Evolutionary conservation across 92 coral and sea anemone genomes (phyloP), one percentile per base, ranked within the genome.

Genomic region (Zoanthus solanderi): DNA sequence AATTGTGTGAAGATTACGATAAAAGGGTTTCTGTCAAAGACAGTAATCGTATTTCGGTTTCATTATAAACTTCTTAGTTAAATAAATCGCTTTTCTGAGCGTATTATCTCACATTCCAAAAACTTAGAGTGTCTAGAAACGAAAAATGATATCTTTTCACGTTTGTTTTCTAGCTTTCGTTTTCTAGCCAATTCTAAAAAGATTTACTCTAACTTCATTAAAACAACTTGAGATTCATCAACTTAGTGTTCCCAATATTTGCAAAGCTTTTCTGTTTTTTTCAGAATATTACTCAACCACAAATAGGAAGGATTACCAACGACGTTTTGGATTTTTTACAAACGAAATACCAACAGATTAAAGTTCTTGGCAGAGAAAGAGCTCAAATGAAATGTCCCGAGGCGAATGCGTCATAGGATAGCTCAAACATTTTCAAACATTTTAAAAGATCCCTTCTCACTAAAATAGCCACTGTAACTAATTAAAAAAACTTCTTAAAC

Each of bases 1-100:
- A 13, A 37, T 80, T 23, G n/a, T 32, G 15, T 44, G 37, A 47
- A 63, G 57, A 61, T 42, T 15, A 18, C 37, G 46, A 5, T 23
- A 4, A 65, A 6, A 18, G 18, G 29, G 56, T 28, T 18, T 28
- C 53, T 7, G 16, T 44, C 23, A 65, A 47, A 18, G 32, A 37
- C 44, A 9, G 4, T 29, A 67, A 69, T 29, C 10, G 0, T 37
- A n/a, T 56, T 45, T 52, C 17, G 10, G 63, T 44, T 46, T 74
- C 58, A 47, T 61, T 72, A 63, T 67, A 65, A 78, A 60, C 75
- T 69, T 3, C 75, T 69, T 69, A 69, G 75, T 34, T 9, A 7
- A 17, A 31, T 69, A 69, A 69, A 34, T 69, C 46, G 75, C 75
- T 30, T 69, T 69, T 34, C 65, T 17, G 31, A 17, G 75, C 45